Evolutionary conservation across 2,888 invertebrate species (phyloP).

Genomic region (Caenorhabditis sinica): DNA sequence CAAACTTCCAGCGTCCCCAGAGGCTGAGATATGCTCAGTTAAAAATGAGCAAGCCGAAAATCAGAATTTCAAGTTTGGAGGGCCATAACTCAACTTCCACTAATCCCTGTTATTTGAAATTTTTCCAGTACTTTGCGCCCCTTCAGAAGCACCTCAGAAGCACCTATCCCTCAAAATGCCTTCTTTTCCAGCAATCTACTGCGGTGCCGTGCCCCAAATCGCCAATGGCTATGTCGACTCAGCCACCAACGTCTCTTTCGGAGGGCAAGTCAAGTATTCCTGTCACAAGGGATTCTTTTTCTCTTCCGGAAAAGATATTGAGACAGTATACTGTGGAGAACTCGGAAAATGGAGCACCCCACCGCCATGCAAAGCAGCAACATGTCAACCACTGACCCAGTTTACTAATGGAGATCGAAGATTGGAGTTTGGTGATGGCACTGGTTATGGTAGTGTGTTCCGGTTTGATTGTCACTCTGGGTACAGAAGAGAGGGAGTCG

Average conservation of each 20-base stretch:
- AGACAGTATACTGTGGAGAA: slow-evolving; percentile 82
- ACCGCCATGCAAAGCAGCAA: slow-evolving; percentile 82
- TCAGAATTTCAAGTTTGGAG: background rate
- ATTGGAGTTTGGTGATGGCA: slow-evolving; percentile 83
- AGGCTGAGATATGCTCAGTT: no score
- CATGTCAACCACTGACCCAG: slow-evolving; percentile 80
- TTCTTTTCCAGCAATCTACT: slow-evolving; percentile 87
- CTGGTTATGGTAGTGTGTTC: slow-evolving; percentile 83
- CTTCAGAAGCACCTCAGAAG: background rate
- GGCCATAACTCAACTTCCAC: background rate
- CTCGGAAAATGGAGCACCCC: slow-evolving; percentile 81
- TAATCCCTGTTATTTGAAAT: background rate
- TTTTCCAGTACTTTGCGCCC: background rate
- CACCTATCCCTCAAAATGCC: background rate
- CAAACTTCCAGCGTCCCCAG: no score
- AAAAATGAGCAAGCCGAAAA: no score
- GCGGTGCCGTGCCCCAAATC: slow-evolving; percentile 97
- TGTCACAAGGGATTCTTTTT: slow-evolving; percentile 94
- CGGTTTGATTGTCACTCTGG: slow-evolving; percentile 82
- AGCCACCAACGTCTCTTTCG: slow-evolving; percentile 95
- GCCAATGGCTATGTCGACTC: slow-evolving; percentile 97
- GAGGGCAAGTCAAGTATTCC: slow-evolving; percentile 90
- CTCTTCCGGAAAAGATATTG: slow-evolving; percentile 87
- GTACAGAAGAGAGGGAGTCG: slow-evolving; percentile 85
- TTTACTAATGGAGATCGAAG: slow-evolving; percentile 80